A percentile compares a stretch with the other conserved stretches of the same genome.
phyloP scores from a whole-genome alignment of 2,113 vertebrate species.

The Marcusenius ussheri region DNA sequence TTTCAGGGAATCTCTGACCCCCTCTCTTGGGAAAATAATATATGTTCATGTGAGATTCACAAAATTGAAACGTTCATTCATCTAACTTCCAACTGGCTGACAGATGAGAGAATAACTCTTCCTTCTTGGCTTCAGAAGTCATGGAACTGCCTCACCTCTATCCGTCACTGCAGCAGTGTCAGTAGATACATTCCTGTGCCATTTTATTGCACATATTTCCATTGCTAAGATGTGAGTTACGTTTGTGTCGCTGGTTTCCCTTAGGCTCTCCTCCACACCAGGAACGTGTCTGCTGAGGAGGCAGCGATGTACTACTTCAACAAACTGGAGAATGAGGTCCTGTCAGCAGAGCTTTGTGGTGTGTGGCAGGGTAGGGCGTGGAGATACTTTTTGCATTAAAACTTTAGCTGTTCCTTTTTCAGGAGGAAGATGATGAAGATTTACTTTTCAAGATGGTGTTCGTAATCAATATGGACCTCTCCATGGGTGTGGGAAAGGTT shows the following conservation, averaged over 20 bases:
- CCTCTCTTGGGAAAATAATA: neutral
- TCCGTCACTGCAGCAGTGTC: neutral
- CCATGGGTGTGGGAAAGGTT: slow-evolving; percentile 73
- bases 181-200: neutral
- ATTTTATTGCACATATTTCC: neutral
- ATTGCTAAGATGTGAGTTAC: neutral
- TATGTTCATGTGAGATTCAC: neutral
- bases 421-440: slow-evolving; percentile 62
- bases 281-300: slow-evolving; percentile 69
- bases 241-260: slow-evolving; percentile 1
- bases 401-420: slow-evolving; percentile 29
- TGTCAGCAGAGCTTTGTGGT: slow-evolving; percentile 25
- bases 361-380: slow-evolving; percentile 31
- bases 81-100: neutral
- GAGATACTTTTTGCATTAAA: slow-evolving; percentile 22
- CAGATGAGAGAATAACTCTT: neutral
- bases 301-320: slow-evolving; percentile 78
- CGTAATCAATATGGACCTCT: slow-evolving; percentile 73
- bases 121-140: neutral
- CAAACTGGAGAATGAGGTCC: slow-evolving; percentile 72
- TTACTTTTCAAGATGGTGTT: slow-evolving; percentile 72
- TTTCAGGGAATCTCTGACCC: neutral
- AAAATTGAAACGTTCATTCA: neutral
- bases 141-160: neutral
- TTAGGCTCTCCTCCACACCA: slow-evolving; percentile 68